Evolutionary conservation across 2,888 invertebrate species (phyloP).

Genomic region (Tenthredo mesomela): DNA sequence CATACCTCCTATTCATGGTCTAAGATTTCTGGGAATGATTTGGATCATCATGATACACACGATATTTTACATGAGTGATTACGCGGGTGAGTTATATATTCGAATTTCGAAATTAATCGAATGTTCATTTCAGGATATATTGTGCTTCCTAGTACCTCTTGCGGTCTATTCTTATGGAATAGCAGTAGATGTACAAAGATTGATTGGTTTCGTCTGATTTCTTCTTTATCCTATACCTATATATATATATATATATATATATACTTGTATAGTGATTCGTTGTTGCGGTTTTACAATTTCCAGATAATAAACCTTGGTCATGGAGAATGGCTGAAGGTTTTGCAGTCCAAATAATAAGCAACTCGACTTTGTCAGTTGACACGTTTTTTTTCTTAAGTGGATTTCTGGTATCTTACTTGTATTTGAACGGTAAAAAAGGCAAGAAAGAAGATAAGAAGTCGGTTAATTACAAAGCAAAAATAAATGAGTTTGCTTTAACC

Average conservation of each 20-base stretch:
- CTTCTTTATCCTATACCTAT: slow-evolving; percentile 9
- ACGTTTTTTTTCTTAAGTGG: slow-evolving; percentile 78
- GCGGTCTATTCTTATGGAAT: not conserved
- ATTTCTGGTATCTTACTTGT: slow-evolving; percentile 69
- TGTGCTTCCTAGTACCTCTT: not conserved
- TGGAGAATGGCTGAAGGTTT: slow-evolving; percentile 74
- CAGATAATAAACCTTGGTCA: slow-evolving; percentile 74
- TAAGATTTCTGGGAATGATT: slow-evolving; percentile 80
- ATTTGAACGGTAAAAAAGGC: slow-evolving; percentile 61
- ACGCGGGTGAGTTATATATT: slow-evolving; percentile 65
- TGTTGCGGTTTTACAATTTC: not conserved
- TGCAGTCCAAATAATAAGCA: slow-evolving; percentile 75
- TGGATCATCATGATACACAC: slow-evolving; percentile 81
- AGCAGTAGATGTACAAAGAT: not conserved
- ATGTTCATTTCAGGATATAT: not conserved
- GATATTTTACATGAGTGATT: slow-evolving; percentile 76
- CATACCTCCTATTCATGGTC: slow-evolving; percentile 78
- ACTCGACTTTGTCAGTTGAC: slow-evolving; percentile 78
- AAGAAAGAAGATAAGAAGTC: slow-evolving; percentile 58
- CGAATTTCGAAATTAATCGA: not conserved
- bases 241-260: too few relatives aligned
- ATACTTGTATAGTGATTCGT: not conserved
- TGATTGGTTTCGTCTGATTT: not conserved
- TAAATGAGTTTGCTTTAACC: slow-evolving; percentile 62
- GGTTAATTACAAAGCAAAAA: slow-evolving; percentile 57